Percentiles rank a stretch among this genome's conserved stretches.
Conservation (phyloP, 2,113 vertebrate genomes). For the Cranoglanis bouderius region DNA sequence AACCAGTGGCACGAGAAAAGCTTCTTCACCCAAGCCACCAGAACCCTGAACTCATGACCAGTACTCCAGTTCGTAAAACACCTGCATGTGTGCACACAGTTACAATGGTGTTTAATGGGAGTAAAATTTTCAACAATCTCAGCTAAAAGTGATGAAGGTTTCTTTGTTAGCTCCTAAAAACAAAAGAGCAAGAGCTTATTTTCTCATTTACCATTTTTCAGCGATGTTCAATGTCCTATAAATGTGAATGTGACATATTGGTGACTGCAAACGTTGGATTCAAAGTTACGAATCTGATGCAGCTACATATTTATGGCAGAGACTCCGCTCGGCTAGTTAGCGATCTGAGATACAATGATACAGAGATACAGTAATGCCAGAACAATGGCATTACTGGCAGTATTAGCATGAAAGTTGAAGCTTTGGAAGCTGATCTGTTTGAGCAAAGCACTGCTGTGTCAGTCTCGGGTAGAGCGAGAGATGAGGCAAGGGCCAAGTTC, state of each 20-base stretch:
- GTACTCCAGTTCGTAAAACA: neutral
- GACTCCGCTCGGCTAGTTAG: neutral
- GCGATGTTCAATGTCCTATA: neutral
- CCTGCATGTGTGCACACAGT: too few species aligned
- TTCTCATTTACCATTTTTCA: neutral
- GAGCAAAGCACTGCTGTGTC: neutral
- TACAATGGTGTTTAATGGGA: neutral
- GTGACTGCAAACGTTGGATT: neutral
- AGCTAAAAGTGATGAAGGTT: neutral
- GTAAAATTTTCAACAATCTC: neutral
- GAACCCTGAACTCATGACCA: neutral
- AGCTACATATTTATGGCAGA: neutral
- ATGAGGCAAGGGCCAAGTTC: neutral
- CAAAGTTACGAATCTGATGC: neutral
- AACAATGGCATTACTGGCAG: neutral
- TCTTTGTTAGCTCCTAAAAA: neutral
- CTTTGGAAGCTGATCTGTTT: neutral
- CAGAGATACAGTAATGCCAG: too few species aligned
- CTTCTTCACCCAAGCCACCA: neutral
- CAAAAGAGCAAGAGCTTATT: neutral
- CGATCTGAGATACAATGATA: too few species aligned
- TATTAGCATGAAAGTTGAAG: neutral
- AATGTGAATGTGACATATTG: neutral
- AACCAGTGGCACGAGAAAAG: too few species aligned
- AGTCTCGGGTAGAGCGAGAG: neutral